These are phyloP conservation scores for Gypaetus barbatus DNA, from an alignment of 2,797 vertebrate species.

Conservation along the genomic window DNA sequence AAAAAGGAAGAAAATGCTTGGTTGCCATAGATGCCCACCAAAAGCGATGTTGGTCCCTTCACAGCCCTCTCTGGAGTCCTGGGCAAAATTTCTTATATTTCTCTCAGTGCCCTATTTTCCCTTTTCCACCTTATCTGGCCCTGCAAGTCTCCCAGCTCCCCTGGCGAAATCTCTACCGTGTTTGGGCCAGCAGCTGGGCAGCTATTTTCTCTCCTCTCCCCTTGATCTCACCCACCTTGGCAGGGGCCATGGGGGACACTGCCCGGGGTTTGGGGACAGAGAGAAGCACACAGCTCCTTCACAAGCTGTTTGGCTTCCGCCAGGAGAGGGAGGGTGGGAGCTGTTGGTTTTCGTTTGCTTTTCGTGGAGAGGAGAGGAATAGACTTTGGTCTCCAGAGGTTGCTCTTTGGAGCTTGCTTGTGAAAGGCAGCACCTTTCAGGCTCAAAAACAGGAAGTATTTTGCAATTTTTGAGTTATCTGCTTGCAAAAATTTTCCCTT, in stretches of 20 bases:
- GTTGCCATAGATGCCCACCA: background rate
- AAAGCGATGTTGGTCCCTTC: background rate
- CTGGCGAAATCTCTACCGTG: background rate
- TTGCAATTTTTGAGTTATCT: background rate
- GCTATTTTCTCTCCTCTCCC: background rate
- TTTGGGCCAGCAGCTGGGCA: background rate
- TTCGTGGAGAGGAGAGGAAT: background rate
- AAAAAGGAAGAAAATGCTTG: background rate
- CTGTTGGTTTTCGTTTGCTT: background rate
- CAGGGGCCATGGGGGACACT: rapidly evolving
- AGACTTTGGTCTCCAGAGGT: background rate
- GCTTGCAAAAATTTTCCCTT: background rate
- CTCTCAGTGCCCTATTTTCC: background rate
- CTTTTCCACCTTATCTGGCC: background rate
- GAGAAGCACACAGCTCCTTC: background rate
- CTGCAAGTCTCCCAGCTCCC: background rate
- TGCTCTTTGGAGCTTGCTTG: background rate
- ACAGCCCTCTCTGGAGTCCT: background rate
- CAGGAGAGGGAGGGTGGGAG: background rate
- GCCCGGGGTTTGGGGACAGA: background rate
- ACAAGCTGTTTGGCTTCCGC: background rate
- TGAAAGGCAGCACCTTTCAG: background rate
- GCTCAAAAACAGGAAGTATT: background rate
- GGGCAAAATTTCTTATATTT: background rate
- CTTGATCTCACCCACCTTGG: background rate